These are phyloP conservation scores for Riptortus pedestris DNA, from an alignment of 1,140 invertebrate species.

Conservation along the genomic window DNA sequence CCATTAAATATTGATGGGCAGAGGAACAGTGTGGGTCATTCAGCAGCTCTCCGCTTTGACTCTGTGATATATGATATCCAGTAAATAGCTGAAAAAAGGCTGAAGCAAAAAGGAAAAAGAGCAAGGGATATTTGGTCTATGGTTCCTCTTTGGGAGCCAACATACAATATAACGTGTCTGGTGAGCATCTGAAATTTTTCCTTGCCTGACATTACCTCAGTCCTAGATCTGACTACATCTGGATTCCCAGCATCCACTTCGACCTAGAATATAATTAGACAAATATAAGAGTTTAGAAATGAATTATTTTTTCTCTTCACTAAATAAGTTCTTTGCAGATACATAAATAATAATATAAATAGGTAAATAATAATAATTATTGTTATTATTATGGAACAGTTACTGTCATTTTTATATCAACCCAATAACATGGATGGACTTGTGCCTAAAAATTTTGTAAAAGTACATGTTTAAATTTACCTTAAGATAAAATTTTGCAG, in stretches of 20 bases:
- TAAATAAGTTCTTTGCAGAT: too few relatives aligned
- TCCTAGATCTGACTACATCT: background rate
- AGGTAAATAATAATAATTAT: too few relatives aligned
- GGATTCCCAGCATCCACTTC: conserved; percentile 23
- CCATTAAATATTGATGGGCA: conserved; percentile 1
- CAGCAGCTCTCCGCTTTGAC: conserved; percentile 36
- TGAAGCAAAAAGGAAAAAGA: conserved; percentile 56
- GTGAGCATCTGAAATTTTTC: conserved; percentile 38
- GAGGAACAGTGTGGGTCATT: conserved; percentile 3
- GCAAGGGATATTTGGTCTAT: conserved; percentile 49
- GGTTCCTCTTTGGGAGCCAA: conserved; percentile 45
- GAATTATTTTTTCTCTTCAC: too few relatives aligned
- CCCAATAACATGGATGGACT: too few relatives aligned
- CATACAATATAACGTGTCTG: conserved; percentile 44
- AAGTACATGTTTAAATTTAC: too few relatives aligned
- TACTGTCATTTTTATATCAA: too few relatives aligned
- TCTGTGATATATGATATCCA: conserved; percentile 56
- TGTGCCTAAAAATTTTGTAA: too few relatives aligned
- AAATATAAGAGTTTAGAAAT: too few relatives aligned
- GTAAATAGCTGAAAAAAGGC: conserved; percentile 53
- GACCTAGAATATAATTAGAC: conserved; percentile 7
- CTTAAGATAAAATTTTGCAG: too few relatives aligned
- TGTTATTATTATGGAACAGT: too few relatives aligned
- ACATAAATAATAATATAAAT: too few relatives aligned
- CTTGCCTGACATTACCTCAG: conserved; percentile 16